These are phyloP conservation scores for Morphnarchus princeps DNA, from an alignment of 2,113 vertebrate genomes.

Conservation along the genomic window DNA sequence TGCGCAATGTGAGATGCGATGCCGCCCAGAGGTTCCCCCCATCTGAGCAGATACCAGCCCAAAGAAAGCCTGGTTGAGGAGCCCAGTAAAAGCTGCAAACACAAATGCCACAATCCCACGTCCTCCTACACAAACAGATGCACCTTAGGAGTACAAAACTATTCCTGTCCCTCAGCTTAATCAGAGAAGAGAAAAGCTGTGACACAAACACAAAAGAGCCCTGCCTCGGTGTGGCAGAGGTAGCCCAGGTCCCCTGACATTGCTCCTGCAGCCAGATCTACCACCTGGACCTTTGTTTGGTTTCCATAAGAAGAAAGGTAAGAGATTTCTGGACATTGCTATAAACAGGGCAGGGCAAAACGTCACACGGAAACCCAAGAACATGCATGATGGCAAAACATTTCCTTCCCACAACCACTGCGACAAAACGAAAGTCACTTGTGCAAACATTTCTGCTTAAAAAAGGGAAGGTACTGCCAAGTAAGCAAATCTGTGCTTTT, in stretches of 20 bases:
- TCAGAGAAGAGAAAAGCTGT: conserved; percentile 33
- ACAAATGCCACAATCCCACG: conserved; percentile 55
- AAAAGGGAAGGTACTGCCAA: conserved; percentile 11
- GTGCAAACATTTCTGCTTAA: conserved; percentile 18
- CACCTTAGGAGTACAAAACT: conserved; percentile 19
- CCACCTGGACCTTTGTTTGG: background rate
- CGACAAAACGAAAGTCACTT: background rate
- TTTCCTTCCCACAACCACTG: background rate
- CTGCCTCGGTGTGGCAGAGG: background rate
- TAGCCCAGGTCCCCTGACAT: background rate
- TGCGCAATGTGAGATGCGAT: accelerated
- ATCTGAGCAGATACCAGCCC: background rate
- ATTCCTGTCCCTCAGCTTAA: conserved; percentile 38
- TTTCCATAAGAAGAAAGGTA: background rate
- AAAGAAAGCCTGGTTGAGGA: background rate
- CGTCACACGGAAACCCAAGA: background rate
- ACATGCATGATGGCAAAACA: background rate
- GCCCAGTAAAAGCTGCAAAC: conserved; percentile 7
- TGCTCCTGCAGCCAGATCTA: background rate
- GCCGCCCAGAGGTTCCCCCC: background rate
- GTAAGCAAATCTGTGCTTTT: conserved; percentile 35
- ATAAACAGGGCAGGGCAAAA: background rate
- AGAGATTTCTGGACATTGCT: background rate
- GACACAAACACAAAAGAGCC: background rate
- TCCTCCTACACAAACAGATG: conserved; percentile 50